Evolutionary conservation across 2,888 invertebrate genomes (phyloP).

Genomic region (Pelosia muscerda): DNA sequence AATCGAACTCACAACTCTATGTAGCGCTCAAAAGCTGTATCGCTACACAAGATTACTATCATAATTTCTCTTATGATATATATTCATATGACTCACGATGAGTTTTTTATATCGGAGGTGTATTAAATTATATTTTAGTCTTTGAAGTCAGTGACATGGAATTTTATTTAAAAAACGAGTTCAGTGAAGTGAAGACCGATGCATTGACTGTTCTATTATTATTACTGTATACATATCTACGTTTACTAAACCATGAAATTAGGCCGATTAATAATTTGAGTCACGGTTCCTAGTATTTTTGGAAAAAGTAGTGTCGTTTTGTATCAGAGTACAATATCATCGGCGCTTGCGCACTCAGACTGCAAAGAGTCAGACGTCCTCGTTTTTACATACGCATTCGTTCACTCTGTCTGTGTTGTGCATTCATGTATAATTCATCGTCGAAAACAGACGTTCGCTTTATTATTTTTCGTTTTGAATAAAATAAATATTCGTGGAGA

Average conservation of each 20-base stretch:
- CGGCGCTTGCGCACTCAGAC: slow-evolving; percentile 63
- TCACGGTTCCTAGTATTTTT: slow-evolving; percentile 42
- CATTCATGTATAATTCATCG: slow-evolving; percentile 76
- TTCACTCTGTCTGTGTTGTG: slow-evolving; percentile 40
- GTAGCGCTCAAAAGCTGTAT: too few species aligned
- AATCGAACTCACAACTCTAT: not conserved
- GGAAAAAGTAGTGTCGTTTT: slow-evolving; percentile 11
- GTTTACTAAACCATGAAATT: not conserved
- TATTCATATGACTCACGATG: not conserved
- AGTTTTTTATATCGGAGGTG: slow-evolving; percentile 19
- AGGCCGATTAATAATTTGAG: slow-evolving; percentile 45
- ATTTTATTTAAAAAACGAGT: slow-evolving; percentile 69
- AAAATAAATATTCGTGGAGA: slow-evolving; percentile 14
- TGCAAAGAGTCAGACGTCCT: slow-evolving; percentile 62
- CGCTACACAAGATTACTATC: too few species aligned
- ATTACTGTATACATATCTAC: slow-evolving; percentile 46
- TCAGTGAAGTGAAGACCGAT: slow-evolving; percentile 14
- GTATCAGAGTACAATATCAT: slow-evolving; percentile 44
- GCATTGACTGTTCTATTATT: slow-evolving; percentile 26
- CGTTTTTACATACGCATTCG: slow-evolving; percentile 55
- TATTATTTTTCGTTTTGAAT: slow-evolving; percentile 29
- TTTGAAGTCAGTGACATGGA: slow-evolving; percentile 78
- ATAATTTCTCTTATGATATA: not conserved
- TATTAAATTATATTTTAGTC: slow-evolving; percentile 57
- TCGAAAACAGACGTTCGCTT: slow-evolving; percentile 53